Evolutionary conservation across 2,888 invertebrate species (phyloP).

Genomic region (Neria commutata): DNA sequence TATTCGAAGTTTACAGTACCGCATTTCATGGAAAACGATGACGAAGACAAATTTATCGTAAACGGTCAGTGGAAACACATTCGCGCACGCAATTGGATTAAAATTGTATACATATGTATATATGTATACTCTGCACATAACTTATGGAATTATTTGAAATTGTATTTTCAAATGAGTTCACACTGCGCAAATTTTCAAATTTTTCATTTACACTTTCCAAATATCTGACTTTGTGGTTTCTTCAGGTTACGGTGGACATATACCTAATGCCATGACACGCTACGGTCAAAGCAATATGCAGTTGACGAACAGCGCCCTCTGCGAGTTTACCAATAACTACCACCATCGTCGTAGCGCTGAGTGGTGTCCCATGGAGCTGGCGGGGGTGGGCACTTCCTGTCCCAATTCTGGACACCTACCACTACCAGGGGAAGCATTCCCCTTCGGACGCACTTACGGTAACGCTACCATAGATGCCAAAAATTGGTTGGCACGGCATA

Average conservation of each 20-base stretch:
- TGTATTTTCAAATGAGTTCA: no score
- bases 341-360: slow-evolving; percentile 73
- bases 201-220: no score
- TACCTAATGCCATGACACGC: slow-evolving; percentile 54
- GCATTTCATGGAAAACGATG: slow-evolving; percentile 54
- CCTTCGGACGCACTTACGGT: slow-evolving; percentile 78
- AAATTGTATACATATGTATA: not conserved
- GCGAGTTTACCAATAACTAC: slow-evolving; percentile 78
- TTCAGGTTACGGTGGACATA: slow-evolving; percentile 54
- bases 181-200: no score
- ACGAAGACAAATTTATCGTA: slow-evolving; percentile 55
- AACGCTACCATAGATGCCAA: slow-evolving; percentile 77
- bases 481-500: slow-evolving; percentile 68
- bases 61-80: slow-evolving; percentile 39
- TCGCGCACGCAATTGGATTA: no score
- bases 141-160: no score
- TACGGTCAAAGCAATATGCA: slow-evolving; percentile 63
- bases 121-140: no score
- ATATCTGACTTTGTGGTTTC: not conserved
- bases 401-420: slow-evolving; percentile 42
- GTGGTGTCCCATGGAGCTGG: slow-evolving; percentile 66
- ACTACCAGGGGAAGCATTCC: slow-evolving; percentile 76
- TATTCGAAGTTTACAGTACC: slow-evolving; percentile 57
- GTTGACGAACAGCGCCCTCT: slow-evolving; percentile 73
- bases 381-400: slow-evolving; percentile 45